Percentiles rank a stretch among this genome's conserved stretches.
Conservation (phyloP, 2,888 invertebrate species). For the Tolmerus cingulatus region DNA sequence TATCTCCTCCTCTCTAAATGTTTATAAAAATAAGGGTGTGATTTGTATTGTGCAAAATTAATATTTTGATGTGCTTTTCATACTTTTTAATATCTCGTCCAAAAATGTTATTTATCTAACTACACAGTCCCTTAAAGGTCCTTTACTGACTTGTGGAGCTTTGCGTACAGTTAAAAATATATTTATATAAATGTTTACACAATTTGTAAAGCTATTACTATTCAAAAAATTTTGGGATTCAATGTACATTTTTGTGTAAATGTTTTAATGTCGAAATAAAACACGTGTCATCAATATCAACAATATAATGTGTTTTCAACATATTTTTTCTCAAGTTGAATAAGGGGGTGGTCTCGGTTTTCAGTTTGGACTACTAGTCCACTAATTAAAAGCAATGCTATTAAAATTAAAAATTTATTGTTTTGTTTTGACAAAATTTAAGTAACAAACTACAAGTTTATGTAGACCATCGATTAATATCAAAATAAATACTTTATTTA, state of each 20-base stretch:
- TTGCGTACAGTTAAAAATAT: background rate
- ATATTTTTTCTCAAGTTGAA: background rate
- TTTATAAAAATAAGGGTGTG: background rate
- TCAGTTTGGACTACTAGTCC: background rate
- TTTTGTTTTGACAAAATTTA: constrained; percentile 43
- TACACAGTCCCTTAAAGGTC: background rate
- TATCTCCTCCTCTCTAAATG: background rate
- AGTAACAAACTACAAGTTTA: constrained; percentile 46
- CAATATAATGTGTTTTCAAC: background rate
- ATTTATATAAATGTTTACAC: constrained; percentile 28
- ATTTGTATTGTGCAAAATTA: background rate
- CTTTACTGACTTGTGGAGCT: background rate
- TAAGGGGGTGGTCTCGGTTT: background rate
- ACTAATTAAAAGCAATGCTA: background rate
- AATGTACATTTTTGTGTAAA: constrained; percentile 6
- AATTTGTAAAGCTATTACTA: background rate
- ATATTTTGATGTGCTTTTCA: background rate
- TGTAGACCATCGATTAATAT: constrained; percentile 45
- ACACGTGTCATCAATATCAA: background rate
- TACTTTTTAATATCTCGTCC: background rate
- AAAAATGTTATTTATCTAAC: background rate
- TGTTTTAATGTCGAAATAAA: background rate
- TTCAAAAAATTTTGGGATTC: background rate
- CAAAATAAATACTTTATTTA: constrained; percentile 47
- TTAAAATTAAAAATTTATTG: constrained; percentile 27